phyloP scores from a whole-genome alignment of 30 jellyfish, hydroid and myxozoan genomes.

The Chrysaora quinquecirrha region DNA sequence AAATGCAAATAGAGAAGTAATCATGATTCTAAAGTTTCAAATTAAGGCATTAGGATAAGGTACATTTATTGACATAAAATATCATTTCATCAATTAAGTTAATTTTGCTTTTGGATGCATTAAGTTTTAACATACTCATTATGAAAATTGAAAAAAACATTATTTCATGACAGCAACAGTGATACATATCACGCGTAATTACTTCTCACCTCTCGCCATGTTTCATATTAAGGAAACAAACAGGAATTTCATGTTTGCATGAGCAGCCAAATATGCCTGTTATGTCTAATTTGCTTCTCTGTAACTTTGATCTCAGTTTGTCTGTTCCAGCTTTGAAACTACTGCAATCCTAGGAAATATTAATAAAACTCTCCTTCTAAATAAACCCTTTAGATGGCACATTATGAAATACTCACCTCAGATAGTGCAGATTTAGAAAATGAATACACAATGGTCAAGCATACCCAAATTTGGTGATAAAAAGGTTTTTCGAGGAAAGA shows the following conservation, averaged over 20 bases:
- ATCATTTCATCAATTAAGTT: neutral
- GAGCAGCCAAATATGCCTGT: conserved; percentile 25
- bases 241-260: conserved; percentile 33
- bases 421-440: conserved; percentile 1
- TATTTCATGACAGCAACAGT: neutral
- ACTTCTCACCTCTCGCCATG: conserved; percentile 33
- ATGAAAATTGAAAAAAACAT: neutral
- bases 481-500: neutral
- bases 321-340: conserved; percentile 25
- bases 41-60: neutral
- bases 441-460: conserved; percentile 6
- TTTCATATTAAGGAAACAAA: conserved; percentile 16
- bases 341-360: conserved; percentile 5
- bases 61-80: neutral
- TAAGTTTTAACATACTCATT: neutral
- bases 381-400: conserved; percentile 11
- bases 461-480: neutral
- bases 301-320: conserved; percentile 7
- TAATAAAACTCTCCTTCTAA: neutral
- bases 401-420: conserved; percentile 9
- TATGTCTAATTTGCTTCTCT: neutral
- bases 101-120: neutral
- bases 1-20: neutral
- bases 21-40: neutral
- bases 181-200: neutral